These are phyloP conservation scores for Rhinopomastus cyanomelas DNA, from an alignment of 2,113 vertebrate species.

Conservation along the genomic window DNA sequence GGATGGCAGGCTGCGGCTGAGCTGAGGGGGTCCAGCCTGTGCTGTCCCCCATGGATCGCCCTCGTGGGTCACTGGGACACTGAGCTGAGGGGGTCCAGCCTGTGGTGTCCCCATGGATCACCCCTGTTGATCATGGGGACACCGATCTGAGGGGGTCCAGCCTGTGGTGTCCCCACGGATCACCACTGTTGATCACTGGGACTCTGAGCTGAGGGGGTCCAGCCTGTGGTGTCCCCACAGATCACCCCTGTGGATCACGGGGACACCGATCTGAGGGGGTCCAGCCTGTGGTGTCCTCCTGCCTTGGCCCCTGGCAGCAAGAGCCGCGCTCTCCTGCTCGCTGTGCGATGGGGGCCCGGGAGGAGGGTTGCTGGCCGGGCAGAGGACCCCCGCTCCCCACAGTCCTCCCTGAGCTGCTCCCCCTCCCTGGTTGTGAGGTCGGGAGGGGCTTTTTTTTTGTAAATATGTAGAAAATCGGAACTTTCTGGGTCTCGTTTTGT, in stretches of 20 bases:
- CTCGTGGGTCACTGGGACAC: no score
- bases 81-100: no score
- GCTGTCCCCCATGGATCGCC: no score
- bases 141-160: no score
- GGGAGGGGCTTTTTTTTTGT: slow-evolving; percentile 39
- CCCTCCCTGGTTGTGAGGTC: slow-evolving; percentile 59
- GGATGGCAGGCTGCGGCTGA: slow-evolving; percentile 51
- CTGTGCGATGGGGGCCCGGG: neutral
- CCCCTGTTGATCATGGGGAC: no score
- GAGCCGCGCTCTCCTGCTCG: slow-evolving; percentile 1
- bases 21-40: slow-evolving; percentile 8
- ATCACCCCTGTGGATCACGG: no score
- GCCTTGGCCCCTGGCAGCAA: accelerated
- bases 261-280: slow-evolving; percentile 43
- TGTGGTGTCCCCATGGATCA: no score
- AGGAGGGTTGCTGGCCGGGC: slow-evolving; percentile 36
- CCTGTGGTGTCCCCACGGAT: no score
- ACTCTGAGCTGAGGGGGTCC: no score
- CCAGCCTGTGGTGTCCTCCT: neutral
- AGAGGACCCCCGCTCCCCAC: neutral
- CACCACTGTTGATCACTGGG: no score
- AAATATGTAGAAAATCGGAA: slow-evolving; percentile 74
- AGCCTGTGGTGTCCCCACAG: no score
- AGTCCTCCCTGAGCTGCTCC: neutral
- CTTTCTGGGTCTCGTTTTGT: neutral